phyloP scores from a whole-genome alignment of 2,113 vertebrate genomes.

The Pampusana beccarii region DNA sequence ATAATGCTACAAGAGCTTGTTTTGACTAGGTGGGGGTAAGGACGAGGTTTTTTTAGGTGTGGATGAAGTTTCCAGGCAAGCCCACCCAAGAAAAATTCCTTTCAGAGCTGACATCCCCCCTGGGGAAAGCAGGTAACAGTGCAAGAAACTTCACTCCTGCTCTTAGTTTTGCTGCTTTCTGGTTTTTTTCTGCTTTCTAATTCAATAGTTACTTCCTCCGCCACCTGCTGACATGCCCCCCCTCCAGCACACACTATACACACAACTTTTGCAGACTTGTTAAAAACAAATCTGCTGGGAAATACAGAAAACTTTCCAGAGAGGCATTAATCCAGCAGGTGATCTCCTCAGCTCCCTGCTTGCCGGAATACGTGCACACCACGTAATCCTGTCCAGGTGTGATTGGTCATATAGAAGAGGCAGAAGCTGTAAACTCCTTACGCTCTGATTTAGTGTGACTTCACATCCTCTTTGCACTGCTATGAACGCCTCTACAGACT shows the following conservation, averaged over 20 bases:
- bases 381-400: not conserved
- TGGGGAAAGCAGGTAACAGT: not conserved
- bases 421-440: not conserved
- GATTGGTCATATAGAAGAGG: not conserved
- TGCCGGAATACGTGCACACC: not conserved
- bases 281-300: not conserved
- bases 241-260: accelerated
- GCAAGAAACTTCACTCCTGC: not conserved
- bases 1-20: not conserved
- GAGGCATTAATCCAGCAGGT: not conserved
- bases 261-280: not conserved
- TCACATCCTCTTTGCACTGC: not conserved
- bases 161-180: not conserved
- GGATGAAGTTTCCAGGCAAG: not conserved
- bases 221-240: not conserved
- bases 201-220: not conserved
- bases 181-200: not conserved
- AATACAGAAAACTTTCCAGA: not conserved
- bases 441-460: not conserved
- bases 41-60: not conserved
- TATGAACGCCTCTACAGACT: not conserved
- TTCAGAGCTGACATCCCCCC: not conserved
- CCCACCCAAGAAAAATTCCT: not conserved
- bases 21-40: not conserved
- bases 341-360: not conserved